Evolutionary conservation across 2,888 invertebrate genomes (phyloP).

Genomic region (Hybos culiciformis): DNA sequence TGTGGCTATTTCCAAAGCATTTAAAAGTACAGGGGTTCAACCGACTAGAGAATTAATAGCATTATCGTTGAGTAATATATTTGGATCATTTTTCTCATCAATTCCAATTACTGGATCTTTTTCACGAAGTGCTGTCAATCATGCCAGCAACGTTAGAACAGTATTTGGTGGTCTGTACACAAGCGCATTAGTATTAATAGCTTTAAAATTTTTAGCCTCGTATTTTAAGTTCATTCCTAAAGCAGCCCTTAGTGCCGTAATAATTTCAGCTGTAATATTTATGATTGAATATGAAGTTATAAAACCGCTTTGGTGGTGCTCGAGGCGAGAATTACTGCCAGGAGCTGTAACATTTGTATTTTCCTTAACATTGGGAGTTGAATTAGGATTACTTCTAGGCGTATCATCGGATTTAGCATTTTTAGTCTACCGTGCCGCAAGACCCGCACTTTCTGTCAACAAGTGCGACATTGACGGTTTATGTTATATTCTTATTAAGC

Average conservation of each 20-base stretch:
- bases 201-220: conserved; percentile 74
- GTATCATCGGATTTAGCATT: conserved; percentile 66
- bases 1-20: conserved; percentile 91
- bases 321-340: conserved; percentile 60
- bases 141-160: conserved; percentile 85
- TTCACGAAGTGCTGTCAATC: conserved; percentile 83
- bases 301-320: conserved; percentile 73
- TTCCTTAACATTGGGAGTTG: conserved; percentile 70
- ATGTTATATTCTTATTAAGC: conserved; percentile 62
- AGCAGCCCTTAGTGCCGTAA: conserved; percentile 79
- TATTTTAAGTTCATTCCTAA: conserved; percentile 84
- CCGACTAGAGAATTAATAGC: conserved; percentile 85
- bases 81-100: conserved; percentile 77
- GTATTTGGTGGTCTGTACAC: conserved; percentile 78
- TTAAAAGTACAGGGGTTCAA: conserved; percentile 70
- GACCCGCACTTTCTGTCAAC: conserved; percentile 61
- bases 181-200: conserved; percentile 64
- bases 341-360: conserved; percentile 75
- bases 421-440: conserved; percentile 64
- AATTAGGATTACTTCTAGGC: conserved; percentile 72
- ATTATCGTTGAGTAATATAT: conserved; percentile 67
- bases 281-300: conserved; percentile 87
- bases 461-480: conserved; percentile 56
- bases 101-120: conserved; percentile 88
- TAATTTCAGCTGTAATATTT: conserved; percentile 88